phyloP scores from a whole-genome alignment of 2,888 invertebrate species.

The Stenchaetothrips biformis region DNA sequence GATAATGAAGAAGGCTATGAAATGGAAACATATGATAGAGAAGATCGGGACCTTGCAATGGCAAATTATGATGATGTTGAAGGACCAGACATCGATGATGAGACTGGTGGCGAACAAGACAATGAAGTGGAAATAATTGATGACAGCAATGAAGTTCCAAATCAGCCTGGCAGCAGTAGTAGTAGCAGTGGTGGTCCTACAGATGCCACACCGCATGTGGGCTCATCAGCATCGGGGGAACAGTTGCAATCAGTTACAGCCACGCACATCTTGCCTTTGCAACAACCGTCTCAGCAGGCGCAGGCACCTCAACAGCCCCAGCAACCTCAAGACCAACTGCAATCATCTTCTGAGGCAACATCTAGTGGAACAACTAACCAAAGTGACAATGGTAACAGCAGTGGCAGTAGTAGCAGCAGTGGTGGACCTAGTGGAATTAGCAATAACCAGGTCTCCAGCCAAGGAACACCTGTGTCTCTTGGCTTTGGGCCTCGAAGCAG shows the following conservation, averaged over 20 bases:
- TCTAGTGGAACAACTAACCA: constrained; percentile 59
- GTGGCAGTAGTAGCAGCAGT: constrained; percentile 24
- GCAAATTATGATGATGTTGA: constrained; percentile 54
- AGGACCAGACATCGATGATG: constrained; percentile 44
- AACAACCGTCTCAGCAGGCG: constrained; percentile 38
- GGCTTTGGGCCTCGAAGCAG: constrained; percentile 6
- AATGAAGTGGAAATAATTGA: constrained; percentile 59
- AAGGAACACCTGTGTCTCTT: constrained; percentile 28
- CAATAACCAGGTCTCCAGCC: constrained; percentile 21
- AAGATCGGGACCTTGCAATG: constrained; percentile 45
- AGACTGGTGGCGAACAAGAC: constrained; percentile 52
- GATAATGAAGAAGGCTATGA: constrained; percentile 56
- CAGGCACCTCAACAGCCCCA: constrained; percentile 43
- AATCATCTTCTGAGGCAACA: constrained; percentile 59
- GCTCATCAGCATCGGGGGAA: constrained; percentile 32
- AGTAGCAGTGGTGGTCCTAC: constrained; percentile 46
- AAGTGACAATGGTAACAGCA: constrained; percentile 27
- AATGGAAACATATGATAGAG: constrained; percentile 47
- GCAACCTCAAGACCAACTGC: constrained; percentile 45
- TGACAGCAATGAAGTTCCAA: constrained; percentile 60
- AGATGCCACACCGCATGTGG: constrained; percentile 40
- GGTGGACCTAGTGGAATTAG: neutral
- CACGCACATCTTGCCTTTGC: constrained; percentile 9
- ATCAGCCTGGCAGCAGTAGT: constrained; percentile 49
- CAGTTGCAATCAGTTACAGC: constrained; percentile 40